phyloP scores from a whole-genome alignment of 2,888 invertebrate genomes.

The Macropis europaea region DNA sequence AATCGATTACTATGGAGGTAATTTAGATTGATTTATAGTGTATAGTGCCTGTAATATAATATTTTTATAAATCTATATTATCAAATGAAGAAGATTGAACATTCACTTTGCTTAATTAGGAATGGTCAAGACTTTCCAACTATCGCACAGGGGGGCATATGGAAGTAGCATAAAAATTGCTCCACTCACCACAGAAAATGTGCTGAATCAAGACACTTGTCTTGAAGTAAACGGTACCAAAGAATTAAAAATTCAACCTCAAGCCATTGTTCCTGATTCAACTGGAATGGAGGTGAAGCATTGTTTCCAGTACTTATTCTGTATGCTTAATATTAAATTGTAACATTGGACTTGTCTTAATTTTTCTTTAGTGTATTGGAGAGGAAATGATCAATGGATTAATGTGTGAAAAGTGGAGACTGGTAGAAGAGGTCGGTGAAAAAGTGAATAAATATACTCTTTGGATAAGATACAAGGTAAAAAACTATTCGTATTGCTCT shows the following conservation, averaged over 20 bases:
- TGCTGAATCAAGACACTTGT: conserved; percentile 88
- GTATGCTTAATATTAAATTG: not conserved
- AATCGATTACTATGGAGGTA: conserved; percentile 95
- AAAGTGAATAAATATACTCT: conserved; percentile 94
- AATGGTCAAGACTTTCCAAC: conserved; percentile 95
- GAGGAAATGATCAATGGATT: conserved; percentile 87
- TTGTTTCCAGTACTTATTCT: not conserved
- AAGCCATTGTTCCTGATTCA: conserved; percentile 91
- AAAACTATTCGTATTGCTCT: conserved; percentile 13
- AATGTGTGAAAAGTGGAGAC: conserved; percentile 89
- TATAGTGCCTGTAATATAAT: too few relatives aligned
- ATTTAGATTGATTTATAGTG: not conserved
- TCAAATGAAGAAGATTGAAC: not conserved
- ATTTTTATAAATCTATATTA: not conserved
- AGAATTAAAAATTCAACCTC: conserved; percentile 84
- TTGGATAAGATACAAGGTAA: conserved; percentile 89
- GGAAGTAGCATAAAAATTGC: conserved; percentile 91
- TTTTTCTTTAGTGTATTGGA: conserved; percentile 79
- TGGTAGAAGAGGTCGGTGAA: conserved; percentile 85
- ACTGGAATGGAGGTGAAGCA: conserved; percentile 85
- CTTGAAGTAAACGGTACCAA: conserved; percentile 90
- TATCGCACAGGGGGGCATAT: conserved; percentile 83
- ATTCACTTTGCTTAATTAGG: conserved; percentile 74
- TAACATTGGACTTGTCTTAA: conserved; percentile 16
- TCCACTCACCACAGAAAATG: conserved; percentile 89